These are phyloP conservation scores for Drosophila repleta DNA, from an alignment of 1,140 invertebrate species.

Conservation along the genomic window DNA sequence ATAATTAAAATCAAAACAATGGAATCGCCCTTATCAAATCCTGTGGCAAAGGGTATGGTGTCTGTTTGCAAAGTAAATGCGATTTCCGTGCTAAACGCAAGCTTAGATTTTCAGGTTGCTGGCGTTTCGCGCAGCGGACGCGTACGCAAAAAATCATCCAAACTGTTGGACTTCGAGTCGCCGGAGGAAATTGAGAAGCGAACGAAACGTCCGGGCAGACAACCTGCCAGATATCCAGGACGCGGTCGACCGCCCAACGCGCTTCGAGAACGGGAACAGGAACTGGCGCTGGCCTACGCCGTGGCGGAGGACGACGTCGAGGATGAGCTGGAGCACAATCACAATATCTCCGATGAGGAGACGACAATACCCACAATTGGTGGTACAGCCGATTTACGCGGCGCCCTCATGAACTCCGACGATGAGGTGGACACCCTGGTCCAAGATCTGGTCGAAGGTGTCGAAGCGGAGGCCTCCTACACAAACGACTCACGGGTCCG, in stretches of 20 bases:
- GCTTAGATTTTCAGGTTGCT: conserved; percentile 90
- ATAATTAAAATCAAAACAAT: conserved; percentile 39
- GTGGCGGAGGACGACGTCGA: conserved; percentile 32
- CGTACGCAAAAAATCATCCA: conserved; percentile 96
- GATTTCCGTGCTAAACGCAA: neutral
- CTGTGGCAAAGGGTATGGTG: conserved; percentile 24
- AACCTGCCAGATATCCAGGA: conserved; percentile 47
- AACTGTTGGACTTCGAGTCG: conserved; percentile 96
- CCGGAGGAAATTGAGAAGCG: conserved; percentile 90
- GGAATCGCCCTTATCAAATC: conserved; percentile 33
- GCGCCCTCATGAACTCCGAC: conserved; percentile 61
- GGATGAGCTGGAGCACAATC: conserved; percentile 45
- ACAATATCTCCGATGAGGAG: conserved; percentile 42
- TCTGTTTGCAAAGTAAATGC: neutral
- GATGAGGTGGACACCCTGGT: conserved; percentile 76
- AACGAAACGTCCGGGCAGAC: conserved; percentile 63
- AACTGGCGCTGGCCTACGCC: conserved; percentile 42
- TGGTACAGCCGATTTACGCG: conserved; percentile 25
- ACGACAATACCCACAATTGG: conserved; percentile 6
- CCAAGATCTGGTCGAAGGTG: conserved; percentile 74
- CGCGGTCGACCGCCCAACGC: conserved; percentile 70
- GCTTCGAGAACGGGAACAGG: conserved; percentile 46
- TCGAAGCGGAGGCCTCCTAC: conserved; percentile 64
- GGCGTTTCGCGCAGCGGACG: conserved; percentile 93
- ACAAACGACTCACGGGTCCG: conserved; percentile 84